These are phyloP conservation scores for Rhyacichthys aspro DNA, from an alignment of 2,797 vertebrate genomes.

Conservation along the genomic window DNA sequence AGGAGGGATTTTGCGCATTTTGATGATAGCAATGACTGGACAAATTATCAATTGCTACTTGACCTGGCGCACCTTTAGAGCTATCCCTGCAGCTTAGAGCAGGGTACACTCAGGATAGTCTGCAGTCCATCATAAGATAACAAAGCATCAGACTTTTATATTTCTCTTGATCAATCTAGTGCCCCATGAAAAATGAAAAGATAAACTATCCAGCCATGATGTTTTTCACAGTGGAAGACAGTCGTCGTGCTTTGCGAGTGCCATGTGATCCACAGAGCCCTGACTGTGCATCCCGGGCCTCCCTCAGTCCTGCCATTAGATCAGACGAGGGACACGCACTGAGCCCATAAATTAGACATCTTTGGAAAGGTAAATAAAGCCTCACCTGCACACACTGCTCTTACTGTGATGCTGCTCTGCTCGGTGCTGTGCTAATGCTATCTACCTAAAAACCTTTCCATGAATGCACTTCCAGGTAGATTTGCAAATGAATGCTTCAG, in stretches of 20 bases:
- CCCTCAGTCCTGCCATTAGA: background rate
- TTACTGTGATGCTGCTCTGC: background rate
- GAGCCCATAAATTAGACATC: slow-evolving; percentile 5
- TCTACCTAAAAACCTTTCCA: background rate
- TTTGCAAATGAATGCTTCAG: background rate
- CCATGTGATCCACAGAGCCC: slow-evolving; percentile 4
- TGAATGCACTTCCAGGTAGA: background rate
- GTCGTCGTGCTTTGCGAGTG: background rate
- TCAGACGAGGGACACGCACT: background rate
- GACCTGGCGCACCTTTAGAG: no score
- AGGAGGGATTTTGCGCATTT: no score
- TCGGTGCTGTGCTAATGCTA: background rate
- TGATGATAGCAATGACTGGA: no score
- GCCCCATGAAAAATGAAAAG: no score
- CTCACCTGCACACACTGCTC: background rate
- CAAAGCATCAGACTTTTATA: no score
- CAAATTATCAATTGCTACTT: no score
- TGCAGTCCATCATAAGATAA: no score
- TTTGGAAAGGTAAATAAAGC: slow-evolving; percentile 6
- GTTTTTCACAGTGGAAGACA: slow-evolving; percentile 1
- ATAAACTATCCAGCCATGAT: background rate
- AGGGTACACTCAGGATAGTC: no score
- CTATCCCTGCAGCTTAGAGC: no score
- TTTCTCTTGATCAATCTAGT: no score
- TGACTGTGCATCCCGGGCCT: background rate